A percentile compares a stretch with the other conserved stretches of the same genome.
Conservation (phyloP, 2,888 invertebrate genomes). For the Monoplex corrugatus region DNA sequence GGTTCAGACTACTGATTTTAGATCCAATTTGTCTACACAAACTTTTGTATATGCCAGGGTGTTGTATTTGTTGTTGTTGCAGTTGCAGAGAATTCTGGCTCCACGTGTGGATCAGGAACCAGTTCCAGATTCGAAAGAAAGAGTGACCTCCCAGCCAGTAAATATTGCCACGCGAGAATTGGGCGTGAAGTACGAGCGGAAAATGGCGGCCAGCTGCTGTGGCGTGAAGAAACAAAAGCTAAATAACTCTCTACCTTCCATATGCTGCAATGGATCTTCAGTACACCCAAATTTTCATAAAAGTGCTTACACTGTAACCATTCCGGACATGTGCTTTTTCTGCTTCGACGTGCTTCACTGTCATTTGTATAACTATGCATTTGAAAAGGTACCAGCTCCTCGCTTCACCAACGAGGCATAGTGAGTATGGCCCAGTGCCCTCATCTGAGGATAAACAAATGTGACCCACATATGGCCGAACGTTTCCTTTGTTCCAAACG, state of each 20-base stretch:
- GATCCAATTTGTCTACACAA: not conserved
- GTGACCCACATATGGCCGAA: conserved; percentile 15
- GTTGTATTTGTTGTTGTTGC: not conserved
- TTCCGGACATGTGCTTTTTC: conserved; percentile 96
- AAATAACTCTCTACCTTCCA: conserved; percentile 84
- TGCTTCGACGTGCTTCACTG: conserved; percentile 99
- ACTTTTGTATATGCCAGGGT: not conserved
- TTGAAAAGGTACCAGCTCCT: conserved; percentile 90
- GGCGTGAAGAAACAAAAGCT: conserved; percentile 95
- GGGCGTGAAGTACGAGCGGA: conserved; percentile 53
- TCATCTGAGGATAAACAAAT: conserved; percentile 38
- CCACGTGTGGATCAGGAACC: not conserved
- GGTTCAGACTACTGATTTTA: too few species aligned
- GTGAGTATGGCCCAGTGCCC: conserved; percentile 86
- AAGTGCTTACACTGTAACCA: conserved; percentile 77
- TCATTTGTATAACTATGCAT: conserved; percentile 95
- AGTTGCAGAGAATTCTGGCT: not conserved
- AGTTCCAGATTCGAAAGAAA: not conserved
- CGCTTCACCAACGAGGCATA: conserved; percentile 96
- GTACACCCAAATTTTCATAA: conserved; percentile 77
- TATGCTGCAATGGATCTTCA: conserved; percentile 81
- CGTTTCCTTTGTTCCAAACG: not conserved
- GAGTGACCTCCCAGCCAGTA: conserved; percentile 20
- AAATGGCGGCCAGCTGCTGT: conserved; percentile 94
- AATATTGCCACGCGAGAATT: conserved; percentile 55